Conservation (phyloP, 37 sponge, comb jelly and placozoan genomes). For the Tethya wilhelma region DNA sequence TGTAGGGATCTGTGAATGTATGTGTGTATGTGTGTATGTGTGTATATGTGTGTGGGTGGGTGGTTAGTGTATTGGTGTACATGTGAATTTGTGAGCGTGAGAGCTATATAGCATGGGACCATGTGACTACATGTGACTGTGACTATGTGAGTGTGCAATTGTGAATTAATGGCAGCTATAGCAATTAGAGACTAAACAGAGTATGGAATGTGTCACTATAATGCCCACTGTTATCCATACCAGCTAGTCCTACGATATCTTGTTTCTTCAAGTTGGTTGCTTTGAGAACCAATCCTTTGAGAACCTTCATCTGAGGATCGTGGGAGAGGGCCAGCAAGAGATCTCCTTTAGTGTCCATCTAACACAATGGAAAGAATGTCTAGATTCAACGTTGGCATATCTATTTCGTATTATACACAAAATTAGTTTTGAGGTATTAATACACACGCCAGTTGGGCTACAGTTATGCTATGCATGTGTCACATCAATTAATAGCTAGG, state of each 20-base stretch:
- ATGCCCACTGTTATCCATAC: too few species aligned
- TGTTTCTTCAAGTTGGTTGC: constrained; percentile 51
- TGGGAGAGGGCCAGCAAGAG: constrained; percentile 35
- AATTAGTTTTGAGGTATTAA: background rate
- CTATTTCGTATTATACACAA: background rate
- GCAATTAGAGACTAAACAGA: too few species aligned
- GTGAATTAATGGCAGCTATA: background rate
- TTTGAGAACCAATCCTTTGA: constrained; percentile 45
- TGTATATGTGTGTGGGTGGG: too few species aligned
- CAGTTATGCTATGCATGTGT: too few species aligned
- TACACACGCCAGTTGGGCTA: background rate
- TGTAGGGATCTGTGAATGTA: constrained; percentile 70
- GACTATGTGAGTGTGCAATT: background rate
- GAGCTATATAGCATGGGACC: background rate
- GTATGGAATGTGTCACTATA: too few species aligned
- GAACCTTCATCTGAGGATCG: background rate
- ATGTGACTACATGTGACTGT: background rate
- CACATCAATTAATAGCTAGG: too few species aligned
- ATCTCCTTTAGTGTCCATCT: constrained; percentile 29
- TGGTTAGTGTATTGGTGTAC: background rate
- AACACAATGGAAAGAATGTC: too few species aligned
- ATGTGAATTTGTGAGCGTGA: too few species aligned
- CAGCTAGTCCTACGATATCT: constrained; percentile 41
- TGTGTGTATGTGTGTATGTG: too few species aligned
- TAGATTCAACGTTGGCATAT: too few species aligned